phyloP scores from a whole-genome alignment of 2,888 invertebrate species.

The Leptopterna dolabrata region DNA sequence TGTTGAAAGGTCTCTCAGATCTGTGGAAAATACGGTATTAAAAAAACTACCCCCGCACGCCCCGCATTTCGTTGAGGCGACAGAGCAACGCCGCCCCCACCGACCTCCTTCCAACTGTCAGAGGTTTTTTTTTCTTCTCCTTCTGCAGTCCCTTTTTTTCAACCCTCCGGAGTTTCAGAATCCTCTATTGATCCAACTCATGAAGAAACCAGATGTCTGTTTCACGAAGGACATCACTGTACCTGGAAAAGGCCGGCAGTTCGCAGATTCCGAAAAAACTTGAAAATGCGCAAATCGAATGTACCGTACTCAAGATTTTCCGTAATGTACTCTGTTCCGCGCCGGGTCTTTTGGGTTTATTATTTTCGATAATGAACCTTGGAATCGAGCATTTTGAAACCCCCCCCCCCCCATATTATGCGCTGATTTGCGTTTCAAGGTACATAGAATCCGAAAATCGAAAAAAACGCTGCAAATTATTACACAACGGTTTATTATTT shows the following conservation, averaged over 20 bases:
- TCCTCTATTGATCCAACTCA: slow-evolving; percentile 33
- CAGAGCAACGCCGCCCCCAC: not conserved
- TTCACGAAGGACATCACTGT: not conserved
- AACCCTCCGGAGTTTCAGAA: slow-evolving; percentile 29
- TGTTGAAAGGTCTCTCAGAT: slow-evolving; percentile 10
- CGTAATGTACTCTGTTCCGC: no score
- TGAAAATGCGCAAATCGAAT: no score
- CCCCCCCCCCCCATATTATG: no score
- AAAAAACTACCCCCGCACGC: not conserved
- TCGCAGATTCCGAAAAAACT: no score
- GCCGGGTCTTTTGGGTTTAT: no score
- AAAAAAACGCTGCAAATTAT: no score
- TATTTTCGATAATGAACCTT: no score
- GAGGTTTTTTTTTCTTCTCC: slow-evolving; percentile 13
- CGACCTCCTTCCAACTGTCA: slow-evolving; percentile 13
- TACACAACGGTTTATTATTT: no score
- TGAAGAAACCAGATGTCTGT: slow-evolving; percentile 32
- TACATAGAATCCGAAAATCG: no score
- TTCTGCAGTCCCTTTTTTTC: slow-evolving; percentile 9
- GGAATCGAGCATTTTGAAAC: no score
- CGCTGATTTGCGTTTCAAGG: no score
- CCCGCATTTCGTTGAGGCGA: not conserved
- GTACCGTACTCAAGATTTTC: no score
- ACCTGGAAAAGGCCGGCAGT: not conserved
- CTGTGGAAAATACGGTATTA: not conserved